A percentile compares a stretch with the other conserved stretches of the same genome.
phyloP scores from a whole-genome alignment of 2,113 vertebrate species.

The Tetraodon nigroviridis region DNA sequence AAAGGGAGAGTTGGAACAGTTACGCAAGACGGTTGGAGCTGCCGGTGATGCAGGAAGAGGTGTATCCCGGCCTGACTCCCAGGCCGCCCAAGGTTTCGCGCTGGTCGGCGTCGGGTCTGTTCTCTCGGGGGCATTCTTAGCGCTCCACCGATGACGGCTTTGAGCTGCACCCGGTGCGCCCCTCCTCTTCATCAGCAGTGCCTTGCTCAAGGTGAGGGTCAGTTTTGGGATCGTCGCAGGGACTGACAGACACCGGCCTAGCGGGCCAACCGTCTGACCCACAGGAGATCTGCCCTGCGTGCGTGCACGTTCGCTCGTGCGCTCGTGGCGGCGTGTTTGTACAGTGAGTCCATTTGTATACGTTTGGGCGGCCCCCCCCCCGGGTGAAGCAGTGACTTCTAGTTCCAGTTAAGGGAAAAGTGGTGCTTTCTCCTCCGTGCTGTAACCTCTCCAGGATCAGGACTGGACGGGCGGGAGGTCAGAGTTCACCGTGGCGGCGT shows the following conservation, averaged over 20 bases:
- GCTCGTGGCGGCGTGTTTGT: slow-evolving; percentile 11
- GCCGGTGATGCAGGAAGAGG: slow-evolving; percentile 68
- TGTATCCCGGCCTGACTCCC: slow-evolving; percentile 47
- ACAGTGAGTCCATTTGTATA: slow-evolving; percentile 34
- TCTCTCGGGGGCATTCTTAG: neutral
- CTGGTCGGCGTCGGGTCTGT: slow-evolving; percentile 14
- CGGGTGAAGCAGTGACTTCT: slow-evolving; percentile 18
- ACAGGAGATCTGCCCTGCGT: slow-evolving; percentile 22
- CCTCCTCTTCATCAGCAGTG: slow-evolving; percentile 2
- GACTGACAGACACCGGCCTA: slow-evolving; percentile 11
- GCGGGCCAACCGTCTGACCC: slow-evolving; percentile 19
- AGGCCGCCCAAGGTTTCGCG: slow-evolving; percentile 23
- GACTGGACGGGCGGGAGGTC: no score
- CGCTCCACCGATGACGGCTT: no score
- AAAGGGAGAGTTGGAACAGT: slow-evolving; percentile 63
- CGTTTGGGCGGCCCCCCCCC: no score
- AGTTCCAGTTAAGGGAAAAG: no score
- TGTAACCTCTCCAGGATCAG: no score
- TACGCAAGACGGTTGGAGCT: slow-evolving; percentile 68
- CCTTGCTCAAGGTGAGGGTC: slow-evolving; percentile 20
- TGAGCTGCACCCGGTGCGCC: slow-evolving; percentile 13
- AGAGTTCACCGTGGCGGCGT: no score
- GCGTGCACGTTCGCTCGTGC: slow-evolving; percentile 2
- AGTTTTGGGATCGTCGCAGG: neutral
- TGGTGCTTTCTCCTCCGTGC: no score